Conservation (phyloP, 2,888 invertebrate species). For the Microctonus brassicae region DNA sequence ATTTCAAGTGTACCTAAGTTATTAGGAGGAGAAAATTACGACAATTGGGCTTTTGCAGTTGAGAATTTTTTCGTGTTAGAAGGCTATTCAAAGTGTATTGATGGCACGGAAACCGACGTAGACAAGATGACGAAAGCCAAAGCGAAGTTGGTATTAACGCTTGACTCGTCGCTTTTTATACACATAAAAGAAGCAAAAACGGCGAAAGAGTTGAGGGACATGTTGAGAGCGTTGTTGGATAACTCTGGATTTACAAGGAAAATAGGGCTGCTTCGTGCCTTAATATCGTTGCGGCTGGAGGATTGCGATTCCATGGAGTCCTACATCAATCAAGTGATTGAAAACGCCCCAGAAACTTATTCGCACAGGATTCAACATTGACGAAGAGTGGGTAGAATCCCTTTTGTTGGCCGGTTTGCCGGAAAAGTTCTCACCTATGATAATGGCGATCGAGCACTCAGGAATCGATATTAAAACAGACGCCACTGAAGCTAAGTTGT, state of each 20-base stretch:
- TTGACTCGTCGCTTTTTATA: neutral
- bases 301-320: constrained; percentile 7
- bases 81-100: neutral
- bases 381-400: constrained; percentile 17
- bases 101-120: too few species aligned
- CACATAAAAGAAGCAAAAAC: neutral
- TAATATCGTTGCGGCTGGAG: constrained; percentile 1
- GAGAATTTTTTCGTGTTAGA: neutral
- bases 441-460: constrained; percentile 31
- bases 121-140: neutral
- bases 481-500: constrained; percentile 52
- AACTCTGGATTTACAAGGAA: neutral
- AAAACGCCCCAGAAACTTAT: constrained; percentile 21
- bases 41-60: neutral
- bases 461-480: constrained; percentile 49
- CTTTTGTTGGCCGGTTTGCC: constrained; percentile 32
- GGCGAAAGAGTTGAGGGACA: neutral
- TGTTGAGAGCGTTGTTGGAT: neutral
- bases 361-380: constrained; percentile 13
- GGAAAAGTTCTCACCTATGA: constrained; percentile 41
- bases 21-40: constrained; percentile 11
- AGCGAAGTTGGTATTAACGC: neutral
- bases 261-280: neutral
- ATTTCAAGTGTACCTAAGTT: neutral
- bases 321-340: neutral